Evolutionary conservation across 2,113 vertebrate genomes (phyloP).

Genomic region (Callipepla squamata): DNA sequence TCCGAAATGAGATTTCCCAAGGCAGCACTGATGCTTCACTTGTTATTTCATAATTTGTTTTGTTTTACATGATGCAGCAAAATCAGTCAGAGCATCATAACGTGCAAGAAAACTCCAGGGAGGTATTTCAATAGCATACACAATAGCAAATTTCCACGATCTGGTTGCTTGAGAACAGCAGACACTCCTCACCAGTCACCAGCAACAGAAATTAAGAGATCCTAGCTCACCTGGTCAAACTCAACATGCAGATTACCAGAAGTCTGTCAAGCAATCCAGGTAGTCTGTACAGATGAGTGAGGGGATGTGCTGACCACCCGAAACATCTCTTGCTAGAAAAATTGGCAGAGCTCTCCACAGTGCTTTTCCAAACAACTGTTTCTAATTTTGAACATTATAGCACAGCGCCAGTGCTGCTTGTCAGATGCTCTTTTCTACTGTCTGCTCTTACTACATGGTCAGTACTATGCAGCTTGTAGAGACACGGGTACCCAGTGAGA

Average conservation of each 20-base stretch:
- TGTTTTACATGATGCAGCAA: neutral
- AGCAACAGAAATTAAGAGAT: neutral
- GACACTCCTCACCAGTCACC: neutral
- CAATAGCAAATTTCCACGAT: neutral
- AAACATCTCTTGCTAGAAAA: neutral
- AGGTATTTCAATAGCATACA: neutral
- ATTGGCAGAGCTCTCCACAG: neutral
- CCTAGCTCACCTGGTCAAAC: neutral
- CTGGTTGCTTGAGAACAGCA: neutral
- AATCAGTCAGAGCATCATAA: slow-evolving; percentile 23
- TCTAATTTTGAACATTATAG: neutral
- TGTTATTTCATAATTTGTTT: neutral
- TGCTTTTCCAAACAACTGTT: neutral
- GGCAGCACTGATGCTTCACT: neutral
- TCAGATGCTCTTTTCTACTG: neutral
- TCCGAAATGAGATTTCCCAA: slow-evolving; percentile 16
- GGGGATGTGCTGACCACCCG: neutral
- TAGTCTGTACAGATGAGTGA: neutral
- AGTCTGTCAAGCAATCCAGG: neutral
- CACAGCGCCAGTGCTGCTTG: accelerated
- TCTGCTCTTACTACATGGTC: neutral
- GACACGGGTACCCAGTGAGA: neutral
- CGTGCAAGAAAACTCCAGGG: neutral
- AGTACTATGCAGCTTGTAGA: neutral
- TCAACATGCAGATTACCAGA: neutral